Evolutionary conservation across 2,113 vertebrate species (phyloP), one percentile per base, ranked within the genome.

Genomic region (Pygoscelis adeliae): DNA sequence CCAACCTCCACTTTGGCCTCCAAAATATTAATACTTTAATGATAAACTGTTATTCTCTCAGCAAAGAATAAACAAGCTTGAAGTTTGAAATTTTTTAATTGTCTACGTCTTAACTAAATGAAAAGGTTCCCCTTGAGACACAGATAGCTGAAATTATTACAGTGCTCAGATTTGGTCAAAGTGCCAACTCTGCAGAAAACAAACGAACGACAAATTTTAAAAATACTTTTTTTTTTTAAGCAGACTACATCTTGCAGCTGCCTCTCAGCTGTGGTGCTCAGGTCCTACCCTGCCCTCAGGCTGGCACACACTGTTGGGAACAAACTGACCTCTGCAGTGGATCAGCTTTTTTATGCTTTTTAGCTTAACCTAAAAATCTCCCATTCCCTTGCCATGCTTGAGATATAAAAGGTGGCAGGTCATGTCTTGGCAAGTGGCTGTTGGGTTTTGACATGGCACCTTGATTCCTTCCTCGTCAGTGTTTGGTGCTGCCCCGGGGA

Each of bases 231-330:
- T 9, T 79, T 3, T 11, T 34, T 50, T 59, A 49, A 65, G 69
- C 22, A 49, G 56, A 19, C 58, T 73, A 29, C 80, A 77, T 94
- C 50, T 47, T 73, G 16, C 61, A 83, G 34, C n/a, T 90, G 32
- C 13, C 26, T 59, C 30, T 84, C 9, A 3, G 4, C 50, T 42
- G 8, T 13, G 11, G 7, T 62, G 58, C 78, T 87, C 34, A 52
- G 44, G 6, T 91, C 20, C 52, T 59, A 20, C 34, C 9, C 13
- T 77, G 27, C 18, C 38, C 16, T 56, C 8, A 1, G 11, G 25
- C 76, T 0, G 0, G 16, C 5, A 0, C 16, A 5, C 5, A 1
- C 22, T 50, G 2, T 17, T 87, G 63, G 58, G n/a, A 86, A 13
- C 44, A 50, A 77, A 23, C 23, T 71, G 36, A 79, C 44, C 42